Percentiles rank a stretch among this genome's conserved stretches.
Evolutionary conservation across 1,140 invertebrate genomes (phyloP).

Genomic region (Nylanderia fulva): DNA sequence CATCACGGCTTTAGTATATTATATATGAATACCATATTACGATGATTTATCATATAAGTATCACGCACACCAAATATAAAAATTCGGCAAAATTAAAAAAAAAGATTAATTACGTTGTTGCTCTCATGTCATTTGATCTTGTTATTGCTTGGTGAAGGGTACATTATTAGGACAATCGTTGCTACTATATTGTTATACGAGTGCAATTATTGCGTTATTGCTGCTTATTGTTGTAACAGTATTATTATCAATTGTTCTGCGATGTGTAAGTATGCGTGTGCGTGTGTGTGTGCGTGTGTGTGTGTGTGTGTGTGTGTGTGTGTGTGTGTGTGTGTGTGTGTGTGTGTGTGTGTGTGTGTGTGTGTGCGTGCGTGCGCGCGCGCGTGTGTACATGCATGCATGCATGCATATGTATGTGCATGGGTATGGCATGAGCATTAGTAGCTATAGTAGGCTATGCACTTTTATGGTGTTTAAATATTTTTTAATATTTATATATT

Average conservation of each 20-base stretch:
- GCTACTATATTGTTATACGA: conserved; percentile 15
- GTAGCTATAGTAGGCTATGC: conserved; percentile 9
- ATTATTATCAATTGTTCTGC: conserved; percentile 21
- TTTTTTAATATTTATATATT: not conserved
- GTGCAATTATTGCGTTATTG: conserved; percentile 24
- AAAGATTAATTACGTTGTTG: conserved; percentile 11
- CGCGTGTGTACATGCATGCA: not conserved
- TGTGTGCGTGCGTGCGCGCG: no score
- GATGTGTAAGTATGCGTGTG: no score
- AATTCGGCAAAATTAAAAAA: not conserved
- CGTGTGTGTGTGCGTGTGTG: no score
- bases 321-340: no score
- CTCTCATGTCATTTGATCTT: conserved; percentile 61
- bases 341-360: no score
- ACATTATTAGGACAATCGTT: conserved; percentile 6
- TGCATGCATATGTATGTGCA: no score
- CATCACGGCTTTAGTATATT: conserved; percentile 25
- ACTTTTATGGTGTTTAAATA: conserved; percentile 8
- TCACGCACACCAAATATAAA: conserved; percentile 4
- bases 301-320: no score
- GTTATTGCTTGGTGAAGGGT: conserved; percentile 75
- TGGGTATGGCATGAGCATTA: conserved; percentile 14
- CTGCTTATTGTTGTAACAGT: conserved; percentile 53
- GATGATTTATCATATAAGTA: not conserved
- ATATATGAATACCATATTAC: conserved; percentile 25